A percentile compares a stretch with the other conserved stretches of the same genome.
These are phyloP conservation scores for Spatula clypeata DNA, from an alignment of 2,797 vertebrate genomes.

Conservation along the genomic window DNA sequence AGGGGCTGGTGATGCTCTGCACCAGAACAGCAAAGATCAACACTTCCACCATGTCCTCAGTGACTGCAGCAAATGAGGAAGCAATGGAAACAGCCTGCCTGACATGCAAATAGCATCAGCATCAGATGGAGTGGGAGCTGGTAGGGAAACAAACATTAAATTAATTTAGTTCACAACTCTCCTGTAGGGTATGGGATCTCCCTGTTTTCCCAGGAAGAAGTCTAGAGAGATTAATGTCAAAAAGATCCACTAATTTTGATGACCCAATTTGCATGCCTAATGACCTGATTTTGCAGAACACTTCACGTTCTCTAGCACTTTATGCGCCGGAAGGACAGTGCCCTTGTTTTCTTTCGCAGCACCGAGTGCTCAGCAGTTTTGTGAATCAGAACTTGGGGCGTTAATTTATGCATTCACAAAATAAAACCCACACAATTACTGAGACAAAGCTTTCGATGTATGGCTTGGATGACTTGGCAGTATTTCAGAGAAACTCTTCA, in stretches of 20 bases:
- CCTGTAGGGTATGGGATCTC: conserved; percentile 78
- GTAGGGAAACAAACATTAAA: conserved; percentile 75
- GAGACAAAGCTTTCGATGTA: conserved; percentile 3
- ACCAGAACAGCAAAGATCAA: rapidly evolving
- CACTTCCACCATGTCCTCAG: rapidly evolving
- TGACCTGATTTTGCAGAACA: conserved; percentile 76
- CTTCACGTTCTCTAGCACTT: conserved; percentile 42
- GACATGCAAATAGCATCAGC: conserved; percentile 47
- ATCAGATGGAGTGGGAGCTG: conserved; percentile 59
- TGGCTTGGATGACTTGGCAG: conserved; percentile 60
- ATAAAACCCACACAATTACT: not conserved
- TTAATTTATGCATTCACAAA: conserved; percentile 58
- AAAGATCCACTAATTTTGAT: conserved; percentile 79
- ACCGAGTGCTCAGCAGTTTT: conserved; percentile 42
- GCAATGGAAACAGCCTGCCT: not conserved
- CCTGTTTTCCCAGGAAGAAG: conserved; percentile 74
- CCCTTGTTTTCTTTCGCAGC: conserved; percentile 63
- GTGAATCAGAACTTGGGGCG: conserved; percentile 46
- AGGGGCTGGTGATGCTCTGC: rapidly evolving
- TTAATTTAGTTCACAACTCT: conserved; percentile 80
- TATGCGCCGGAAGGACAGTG: conserved; percentile 64
- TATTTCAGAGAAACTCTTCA: conserved; percentile 50
- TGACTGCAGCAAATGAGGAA: not conserved
- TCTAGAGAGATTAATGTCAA: conserved; percentile 79
- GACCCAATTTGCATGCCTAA: conserved; percentile 77